Evolutionary conservation across 1,140 invertebrate species (phyloP), one percentile per base, ranked within the genome.

Genomic region (Dinoponera quadriceps): DNA sequence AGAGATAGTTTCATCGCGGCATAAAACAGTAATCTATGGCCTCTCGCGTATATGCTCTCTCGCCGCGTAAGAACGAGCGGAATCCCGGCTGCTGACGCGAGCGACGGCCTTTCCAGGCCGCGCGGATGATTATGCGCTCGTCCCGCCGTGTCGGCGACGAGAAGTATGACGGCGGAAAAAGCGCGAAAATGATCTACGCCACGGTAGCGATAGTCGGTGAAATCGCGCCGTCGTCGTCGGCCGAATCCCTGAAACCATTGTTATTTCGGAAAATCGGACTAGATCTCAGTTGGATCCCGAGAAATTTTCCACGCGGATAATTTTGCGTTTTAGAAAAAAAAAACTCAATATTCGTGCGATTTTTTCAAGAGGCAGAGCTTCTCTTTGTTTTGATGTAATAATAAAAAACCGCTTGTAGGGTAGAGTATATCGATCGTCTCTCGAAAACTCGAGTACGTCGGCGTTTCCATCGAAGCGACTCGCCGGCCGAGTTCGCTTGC

Each of bases 1-100:
- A 72, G 51, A 75, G 60, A 88, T 82, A 78, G 85, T 87, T 87
- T 82, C 86, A 72, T 82, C 66, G 27, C 22, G 86, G 66, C 57
- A 87, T 80, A 83, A 83, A 88, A 85, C 68, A 55, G 73, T 83
- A 83, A 87, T 90, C 84, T 86, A 88, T 89, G 83, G 87, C 78
- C 77, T 85, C 84, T 85, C 73, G 27, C 48, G 77, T 44, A 54
- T 59, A 63, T 68, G 29, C 54, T 82, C 83, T 44, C 81, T 82
- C 77, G 80, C 81, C 81, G 77, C 82, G 60, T 83, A 84, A 80
- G 82, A 85, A 78, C 82, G 82, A 72, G 48, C 84, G 84, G 84
- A 85, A 85, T 83, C 73, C 73, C 66, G 55, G 20, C 49, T 20
- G 65, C 49, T 71, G 57, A 54, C 72, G 66, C 16, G 2, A 33